Conservation (phyloP, 2,888 invertebrate species). For the Galerucella pusilla region DNA sequence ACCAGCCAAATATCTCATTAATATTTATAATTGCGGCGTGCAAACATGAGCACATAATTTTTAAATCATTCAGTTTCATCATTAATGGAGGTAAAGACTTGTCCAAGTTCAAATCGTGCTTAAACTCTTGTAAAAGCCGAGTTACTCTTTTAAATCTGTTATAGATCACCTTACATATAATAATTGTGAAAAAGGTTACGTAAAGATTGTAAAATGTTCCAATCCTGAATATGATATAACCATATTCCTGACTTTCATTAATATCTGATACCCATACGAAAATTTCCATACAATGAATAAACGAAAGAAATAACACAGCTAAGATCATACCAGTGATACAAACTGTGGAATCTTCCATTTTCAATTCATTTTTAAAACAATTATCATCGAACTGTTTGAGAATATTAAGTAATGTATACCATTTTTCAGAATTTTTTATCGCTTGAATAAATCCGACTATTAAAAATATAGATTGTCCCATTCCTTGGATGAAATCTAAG, state of each 20-base stretch:
- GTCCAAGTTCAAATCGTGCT: background rate
- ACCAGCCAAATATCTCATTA: conserved; percentile 13
- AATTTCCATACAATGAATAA: conserved; percentile 9
- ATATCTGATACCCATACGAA: background rate
- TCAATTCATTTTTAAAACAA: background rate
- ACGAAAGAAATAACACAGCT: background rate
- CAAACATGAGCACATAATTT: background rate
- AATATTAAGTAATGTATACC: background rate
- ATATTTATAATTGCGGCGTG: background rate
- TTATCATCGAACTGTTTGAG: background rate
- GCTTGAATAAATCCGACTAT: conserved; percentile 4
- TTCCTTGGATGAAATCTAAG: conserved; percentile 12
- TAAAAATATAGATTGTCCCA: background rate
- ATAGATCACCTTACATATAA: background rate
- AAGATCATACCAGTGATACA: background rate
- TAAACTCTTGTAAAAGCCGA: background rate
- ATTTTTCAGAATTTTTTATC: background rate
- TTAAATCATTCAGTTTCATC: background rate
- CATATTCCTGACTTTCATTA: conserved; percentile 2
- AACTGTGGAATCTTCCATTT: background rate
- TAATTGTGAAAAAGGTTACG: background rate
- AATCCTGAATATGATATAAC: conserved; percentile 21
- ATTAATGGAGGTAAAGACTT: background rate
- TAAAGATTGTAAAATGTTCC: conserved; percentile 16
- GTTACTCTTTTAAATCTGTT: background rate